A percentile compares a stretch with the other conserved stretches of the same genome.
Conservation (phyloP, 2,797 vertebrate species). For the Rachycentron canadum region DNA sequence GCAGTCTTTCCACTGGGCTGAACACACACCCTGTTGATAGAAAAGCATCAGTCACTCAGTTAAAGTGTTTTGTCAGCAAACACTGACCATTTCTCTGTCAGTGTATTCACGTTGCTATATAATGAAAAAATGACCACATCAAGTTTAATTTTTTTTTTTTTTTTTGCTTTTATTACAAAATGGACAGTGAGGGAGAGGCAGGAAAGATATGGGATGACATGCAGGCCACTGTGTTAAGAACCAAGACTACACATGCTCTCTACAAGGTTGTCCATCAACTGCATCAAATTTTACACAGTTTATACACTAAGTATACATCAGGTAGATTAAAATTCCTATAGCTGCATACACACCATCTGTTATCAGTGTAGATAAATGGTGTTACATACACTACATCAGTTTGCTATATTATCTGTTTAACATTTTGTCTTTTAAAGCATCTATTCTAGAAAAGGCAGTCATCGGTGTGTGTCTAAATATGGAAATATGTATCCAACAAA, state of each 20-base stretch:
- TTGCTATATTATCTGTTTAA: no score
- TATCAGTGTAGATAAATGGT: not conserved
- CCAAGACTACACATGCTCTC: no score
- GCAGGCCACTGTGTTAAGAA: no score
- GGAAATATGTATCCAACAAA: not conserved
- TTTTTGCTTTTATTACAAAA: no score
- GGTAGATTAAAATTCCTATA: not conserved
- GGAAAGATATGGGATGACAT: no score
- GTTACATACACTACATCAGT: not conserved
- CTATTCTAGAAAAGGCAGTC: not conserved
- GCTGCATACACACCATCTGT: not conserved
- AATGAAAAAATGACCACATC: constrained; percentile 1
- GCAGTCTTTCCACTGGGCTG: constrained; percentile 42
- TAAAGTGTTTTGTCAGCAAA: constrained; percentile 56
- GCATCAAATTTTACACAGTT: not conserved
- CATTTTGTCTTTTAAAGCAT: not conserved
- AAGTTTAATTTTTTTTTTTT: no score
- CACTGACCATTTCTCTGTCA: constrained; percentile 15
- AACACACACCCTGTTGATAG: constrained; percentile 38
- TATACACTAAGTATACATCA: not conserved
- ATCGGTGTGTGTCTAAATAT: not conserved
- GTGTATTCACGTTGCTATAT: constrained; percentile 9
- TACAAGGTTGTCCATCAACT: no score
- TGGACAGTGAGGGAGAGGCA: no score
- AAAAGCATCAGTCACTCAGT: constrained; percentile 55